These are phyloP conservation scores for Lobophora halterata DNA, from an alignment of 2,888 invertebrate species.

Conservation along the genomic window DNA sequence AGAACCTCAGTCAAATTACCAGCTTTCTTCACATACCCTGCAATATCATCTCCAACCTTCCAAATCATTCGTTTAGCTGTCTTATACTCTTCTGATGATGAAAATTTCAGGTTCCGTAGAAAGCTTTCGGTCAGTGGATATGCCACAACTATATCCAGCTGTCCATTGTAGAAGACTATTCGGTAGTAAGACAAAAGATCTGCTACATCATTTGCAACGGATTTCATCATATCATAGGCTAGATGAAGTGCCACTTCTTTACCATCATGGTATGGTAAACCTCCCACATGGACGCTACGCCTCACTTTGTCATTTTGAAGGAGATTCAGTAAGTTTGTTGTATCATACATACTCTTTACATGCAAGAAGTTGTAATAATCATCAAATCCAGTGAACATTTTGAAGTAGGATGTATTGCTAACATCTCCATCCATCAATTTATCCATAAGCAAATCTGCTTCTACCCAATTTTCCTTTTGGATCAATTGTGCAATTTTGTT, in stretches of 20 bases:
- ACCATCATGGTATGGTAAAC: constrained; percentile 72
- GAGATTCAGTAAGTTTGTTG: constrained; percentile 53
- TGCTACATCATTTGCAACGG: constrained; percentile 72
- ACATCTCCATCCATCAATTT: constrained; percentile 77
- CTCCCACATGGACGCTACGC: constrained; percentile 82
- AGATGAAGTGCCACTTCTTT: constrained; percentile 73
- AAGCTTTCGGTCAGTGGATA: constrained; percentile 82
- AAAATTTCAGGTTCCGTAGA: constrained; percentile 84
- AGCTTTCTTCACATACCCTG: constrained; percentile 87
- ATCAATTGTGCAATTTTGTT: constrained; percentile 80
- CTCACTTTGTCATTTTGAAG: constrained; percentile 65
- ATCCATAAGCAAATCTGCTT: constrained; percentile 87
- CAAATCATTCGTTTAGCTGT: constrained; percentile 83
- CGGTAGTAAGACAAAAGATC: constrained; percentile 70
- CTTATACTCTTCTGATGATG: constrained; percentile 81
- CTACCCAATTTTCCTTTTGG: constrained; percentile 78
- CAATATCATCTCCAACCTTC: constrained; percentile 83
- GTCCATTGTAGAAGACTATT: constrained; percentile 84
- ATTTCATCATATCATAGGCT: constrained; percentile 79
- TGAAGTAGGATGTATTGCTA: constrained; percentile 73
- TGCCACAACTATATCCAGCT: constrained; percentile 84
- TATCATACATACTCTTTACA: constrained; percentile 64
- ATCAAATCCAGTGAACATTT: constrained; percentile 86
- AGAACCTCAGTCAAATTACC: constrained; percentile 86
- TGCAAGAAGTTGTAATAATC: constrained; percentile 87